Evolutionary conservation across 30 jellyfish, hydroid and myxozoan species (phyloP).

Genomic region (Chrysaora quinquecirrha): DNA sequence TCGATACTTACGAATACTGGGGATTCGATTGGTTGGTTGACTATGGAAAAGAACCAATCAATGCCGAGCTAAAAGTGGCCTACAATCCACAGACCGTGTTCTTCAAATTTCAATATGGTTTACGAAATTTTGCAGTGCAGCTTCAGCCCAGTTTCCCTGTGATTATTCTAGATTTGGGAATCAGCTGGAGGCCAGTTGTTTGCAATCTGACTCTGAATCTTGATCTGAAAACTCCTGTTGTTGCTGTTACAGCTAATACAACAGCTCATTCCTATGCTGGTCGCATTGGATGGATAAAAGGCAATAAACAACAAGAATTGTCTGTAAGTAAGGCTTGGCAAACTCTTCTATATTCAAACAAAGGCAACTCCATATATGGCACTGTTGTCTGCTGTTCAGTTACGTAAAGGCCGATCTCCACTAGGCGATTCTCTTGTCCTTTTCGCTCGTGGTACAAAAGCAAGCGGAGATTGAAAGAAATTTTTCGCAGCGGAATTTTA

Average conservation of each 20-base stretch:
- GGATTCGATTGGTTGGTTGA: slow-evolving; percentile 66
- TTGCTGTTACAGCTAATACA: slow-evolving; percentile 32
- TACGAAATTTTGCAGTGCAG: slow-evolving; percentile 34
- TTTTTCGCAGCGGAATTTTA: too few species aligned
- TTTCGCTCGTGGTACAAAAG: too few species aligned
- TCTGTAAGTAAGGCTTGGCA: slow-evolving; percentile 20
- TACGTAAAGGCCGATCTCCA: too few species aligned
- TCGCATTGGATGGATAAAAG: slow-evolving; percentile 50
- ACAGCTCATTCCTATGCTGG: slow-evolving; percentile 53
- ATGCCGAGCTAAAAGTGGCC: slow-evolving; percentile 63
- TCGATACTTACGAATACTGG: slow-evolving; percentile 90
- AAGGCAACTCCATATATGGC: too few species aligned
- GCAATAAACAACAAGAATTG: slow-evolving; percentile 26
- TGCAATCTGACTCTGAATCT: slow-evolving; percentile 27
- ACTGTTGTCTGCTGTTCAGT: too few species aligned
- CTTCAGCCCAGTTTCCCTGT: slow-evolving; percentile 60
- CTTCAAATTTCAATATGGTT: slow-evolving; percentile 30
- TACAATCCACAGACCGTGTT: slow-evolving; percentile 62
- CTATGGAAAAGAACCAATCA: slow-evolving; percentile 28
- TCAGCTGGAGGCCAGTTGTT: slow-evolving; percentile 44
- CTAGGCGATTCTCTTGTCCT: too few species aligned
- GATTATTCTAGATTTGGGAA: slow-evolving; percentile 31
- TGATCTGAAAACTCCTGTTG: slow-evolving; percentile 12
- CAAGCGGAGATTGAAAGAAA: too few species aligned
- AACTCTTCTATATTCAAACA: too few species aligned